Percentiles rank a stretch among this genome's conserved stretches.
These are phyloP conservation scores for Suricata suricatta DNA, from an alignment of 2,113 vertebrate genomes.

Conservation along the genomic window DNA sequence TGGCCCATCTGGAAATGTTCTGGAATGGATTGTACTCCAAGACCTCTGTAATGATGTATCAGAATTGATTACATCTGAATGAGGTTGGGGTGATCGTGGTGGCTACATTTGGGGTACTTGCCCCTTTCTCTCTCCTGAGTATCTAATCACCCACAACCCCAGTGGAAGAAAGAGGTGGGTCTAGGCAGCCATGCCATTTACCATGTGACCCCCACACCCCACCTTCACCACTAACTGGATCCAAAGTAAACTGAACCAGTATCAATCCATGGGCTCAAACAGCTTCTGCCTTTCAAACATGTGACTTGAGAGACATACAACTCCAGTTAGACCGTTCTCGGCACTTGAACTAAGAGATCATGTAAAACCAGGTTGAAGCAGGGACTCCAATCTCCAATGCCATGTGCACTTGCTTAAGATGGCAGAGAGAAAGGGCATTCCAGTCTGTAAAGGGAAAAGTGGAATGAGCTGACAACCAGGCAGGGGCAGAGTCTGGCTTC, in stretches of 20 bases:
- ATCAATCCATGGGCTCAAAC: neutral
- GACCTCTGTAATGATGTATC: neutral
- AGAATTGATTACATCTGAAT: neutral
- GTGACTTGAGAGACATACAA: neutral
- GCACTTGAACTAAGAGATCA: neutral
- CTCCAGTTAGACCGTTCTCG: neutral
- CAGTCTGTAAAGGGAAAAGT: neutral
- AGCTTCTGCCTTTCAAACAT: neutral
- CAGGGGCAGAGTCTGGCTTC: neutral
- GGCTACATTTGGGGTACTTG: neutral
- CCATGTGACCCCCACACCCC: neutral
- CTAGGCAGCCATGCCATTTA: neutral
- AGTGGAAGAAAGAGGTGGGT: neutral
- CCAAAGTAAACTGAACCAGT: neutral
- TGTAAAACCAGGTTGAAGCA: too few species aligned
- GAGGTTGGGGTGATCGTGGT: neutral
- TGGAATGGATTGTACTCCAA: neutral
- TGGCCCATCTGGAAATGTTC: conserved; percentile 4
- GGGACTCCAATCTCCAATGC: neutral
- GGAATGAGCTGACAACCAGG: neutral
- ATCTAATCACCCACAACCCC: neutral
- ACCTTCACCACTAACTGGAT: neutral
- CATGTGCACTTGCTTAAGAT: neutral
- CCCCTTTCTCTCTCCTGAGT: neutral
- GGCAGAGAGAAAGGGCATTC: neutral